Evolutionary conservation across 2,888 invertebrate genomes (phyloP), one percentile per base, ranked within the genome.

Genomic region (Seira sanloemensis): DNA sequence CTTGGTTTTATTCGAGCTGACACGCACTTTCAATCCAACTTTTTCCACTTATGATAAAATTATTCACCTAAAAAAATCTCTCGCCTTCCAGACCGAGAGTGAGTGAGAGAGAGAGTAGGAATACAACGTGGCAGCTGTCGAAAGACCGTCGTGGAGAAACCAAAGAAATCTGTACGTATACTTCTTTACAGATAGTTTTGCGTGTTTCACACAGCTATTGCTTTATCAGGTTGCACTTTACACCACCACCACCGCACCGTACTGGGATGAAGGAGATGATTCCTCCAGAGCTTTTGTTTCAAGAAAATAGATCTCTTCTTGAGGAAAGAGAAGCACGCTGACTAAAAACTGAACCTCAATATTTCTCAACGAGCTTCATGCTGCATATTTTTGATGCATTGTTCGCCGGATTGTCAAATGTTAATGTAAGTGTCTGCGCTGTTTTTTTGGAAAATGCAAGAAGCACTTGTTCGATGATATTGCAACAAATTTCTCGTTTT

Each of bases 21-120:
- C 82, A 82, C 82, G 82, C 82, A 81, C 81, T 81, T 76, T 75
- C 74, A 81, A 76, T 76, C 76, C 76, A 71, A 82, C 50, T 71
- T 77, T 79, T 82, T 82, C 65, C 46, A 37, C 24, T n/a, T 4
- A 74, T 66, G 68, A 76, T 76, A 72, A 66, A 82, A 76, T 82
- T 82, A 82, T 82, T 82, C 82, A 76, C 71, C 37, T 12, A 37
- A 37, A 37, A 37, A 37, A 37, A 12, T 7, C 12, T 12, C 12
- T 37, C 12, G 4, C 12, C 37, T 37, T 7, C 37, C 5, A 12
- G 37, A 12, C 4, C 4, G 12, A 4, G 37, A 4, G 37, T 4
- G 12, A 37, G 4, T 7, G 5, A 12, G 4, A 37, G 12, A 37
- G 12, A 37, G 37, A 4, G 37, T 37, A 37, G 12, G 37, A 37